Evolutionary conservation across 2,888 invertebrate genomes (phyloP).

Genomic region (Thereva unica): DNA sequence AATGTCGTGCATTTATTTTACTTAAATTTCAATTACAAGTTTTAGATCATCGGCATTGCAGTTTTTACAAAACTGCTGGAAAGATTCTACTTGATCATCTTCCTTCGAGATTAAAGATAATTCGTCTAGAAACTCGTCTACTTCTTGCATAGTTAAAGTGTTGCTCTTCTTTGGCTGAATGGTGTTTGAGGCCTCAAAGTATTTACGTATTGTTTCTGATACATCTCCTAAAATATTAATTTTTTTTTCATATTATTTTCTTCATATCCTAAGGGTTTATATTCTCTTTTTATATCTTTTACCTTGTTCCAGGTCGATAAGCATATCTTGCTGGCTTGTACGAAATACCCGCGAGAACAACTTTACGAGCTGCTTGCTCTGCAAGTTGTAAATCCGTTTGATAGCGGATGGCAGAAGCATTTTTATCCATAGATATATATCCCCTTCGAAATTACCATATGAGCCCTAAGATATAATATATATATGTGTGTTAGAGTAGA

Average conservation of each 20-base stretch:
- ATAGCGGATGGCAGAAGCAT: conserved; percentile 80
- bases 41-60: conserved; percentile 84
- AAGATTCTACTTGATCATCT: conserved; percentile 80
- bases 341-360: conserved; percentile 81
- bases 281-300: neutral
- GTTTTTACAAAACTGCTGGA: conserved; percentile 72
- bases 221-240: conserved; percentile 67
- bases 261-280: neutral
- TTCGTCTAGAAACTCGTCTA: conserved; percentile 75
- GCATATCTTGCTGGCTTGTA: conserved; percentile 77
- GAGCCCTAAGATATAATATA: conserved; percentile 53
- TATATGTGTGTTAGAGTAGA: too few relatives aligned
- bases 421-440: conserved; percentile 79
- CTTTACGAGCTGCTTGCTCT: conserved; percentile 89
- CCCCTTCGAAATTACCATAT: conserved; percentile 73
- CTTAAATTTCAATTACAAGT: conserved; percentile 58
- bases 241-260: conserved; percentile 1
- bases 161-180: conserved; percentile 69
- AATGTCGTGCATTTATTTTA: neutral
- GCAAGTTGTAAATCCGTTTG: conserved; percentile 87
- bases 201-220: conserved; percentile 80
- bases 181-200: conserved; percentile 69
- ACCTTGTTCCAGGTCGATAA: conserved; percentile 81
- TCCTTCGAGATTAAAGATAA: conserved; percentile 80
- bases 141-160: conserved; percentile 71